Base-by-base conservation (phyloP, 2,113 vertebrate genomes). In the Mugil cephalus region DNA sequence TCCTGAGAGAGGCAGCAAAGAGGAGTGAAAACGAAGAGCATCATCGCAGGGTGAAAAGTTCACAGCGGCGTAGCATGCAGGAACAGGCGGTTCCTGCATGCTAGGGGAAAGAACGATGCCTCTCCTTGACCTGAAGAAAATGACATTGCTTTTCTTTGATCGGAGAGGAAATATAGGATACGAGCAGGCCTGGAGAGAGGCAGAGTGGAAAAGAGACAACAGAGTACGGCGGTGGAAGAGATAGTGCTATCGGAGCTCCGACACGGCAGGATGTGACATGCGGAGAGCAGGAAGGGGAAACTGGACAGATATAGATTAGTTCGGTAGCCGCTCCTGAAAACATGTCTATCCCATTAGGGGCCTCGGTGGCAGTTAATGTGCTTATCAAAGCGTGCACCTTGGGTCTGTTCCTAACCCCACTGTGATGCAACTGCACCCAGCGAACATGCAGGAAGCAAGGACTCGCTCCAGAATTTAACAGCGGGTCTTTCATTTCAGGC, bases 281-380 rank as follows among this genome's bases (percentile, higher is more conserved):
- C 35, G 60, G 77, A 72, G 83, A 82, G 65, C 88, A 89, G 89
- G 85, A 91, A 88, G 65, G 80, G 90, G 90, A 92, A 91, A 79
- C 88, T 59, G 87, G 79, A 83, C 82, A 74, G 84, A 88, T 89
- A 90, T 88, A 88, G 90, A 90, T 86, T 86, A n/a, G 82, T 87
- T 80, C 71, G 58, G 72, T 48, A 30, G 80, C 56, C 43, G 52
- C 84, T 77, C 60, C 66, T 79, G 74, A 80, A 90, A 87, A 87
- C 79, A 84, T 51, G 79, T 50, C 71, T 82, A 45, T 89, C 67
- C 76, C 85, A 84, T 88, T 74, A 71, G 59, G 40, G 63, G 51
- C 71, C 67, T 58, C 58, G n/a, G 59, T 58, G 35, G 54, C 62
- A 55, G 81, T 65, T 67, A 84, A 79, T 75, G 77, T 74, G 83